Conservation (phyloP, 2,888 invertebrate species). For the Tachina lurida region DNA sequence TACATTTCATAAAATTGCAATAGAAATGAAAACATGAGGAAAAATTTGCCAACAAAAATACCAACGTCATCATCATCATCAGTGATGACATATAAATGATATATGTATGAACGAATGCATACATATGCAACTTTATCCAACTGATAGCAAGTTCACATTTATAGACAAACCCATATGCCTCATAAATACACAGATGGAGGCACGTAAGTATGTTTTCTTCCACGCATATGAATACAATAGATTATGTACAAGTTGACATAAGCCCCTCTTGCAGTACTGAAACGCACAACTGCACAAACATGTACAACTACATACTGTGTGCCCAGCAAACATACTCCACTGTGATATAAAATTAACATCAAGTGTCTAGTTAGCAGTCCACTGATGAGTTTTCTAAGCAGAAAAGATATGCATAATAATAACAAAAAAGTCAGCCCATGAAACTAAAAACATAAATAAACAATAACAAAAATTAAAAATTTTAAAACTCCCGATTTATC, state of each 20-base stretch:
- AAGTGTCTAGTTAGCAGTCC: too few species aligned
- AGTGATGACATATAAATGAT: constrained; percentile 64
- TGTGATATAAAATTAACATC: too few species aligned
- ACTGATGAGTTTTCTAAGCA: too few species aligned
- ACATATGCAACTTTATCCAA: background rate
- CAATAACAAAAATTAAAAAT: too few species aligned
- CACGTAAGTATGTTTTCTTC: constrained; percentile 26
- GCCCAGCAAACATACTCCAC: background rate
- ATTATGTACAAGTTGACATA: constrained; percentile 36
- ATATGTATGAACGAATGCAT: constrained; percentile 36
- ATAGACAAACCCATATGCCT: constrained; percentile 1
- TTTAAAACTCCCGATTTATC: too few species aligned
- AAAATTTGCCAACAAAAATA: constrained; percentile 38
- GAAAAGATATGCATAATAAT: too few species aligned
- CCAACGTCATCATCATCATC: constrained; percentile 28
- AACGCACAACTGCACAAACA: background rate
- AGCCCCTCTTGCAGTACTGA: background rate
- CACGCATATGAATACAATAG: constrained; percentile 48
- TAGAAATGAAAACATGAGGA: constrained; percentile 14
- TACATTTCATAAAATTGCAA: constrained; percentile 42
- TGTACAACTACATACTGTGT: background rate
- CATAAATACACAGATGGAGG: background rate
- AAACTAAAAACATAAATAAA: too few species aligned
- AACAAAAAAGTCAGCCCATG: too few species aligned
- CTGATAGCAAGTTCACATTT: background rate